phyloP scores from a whole-genome alignment of 2,113 vertebrate genomes.

The Cnemophilus loriae region DNA sequence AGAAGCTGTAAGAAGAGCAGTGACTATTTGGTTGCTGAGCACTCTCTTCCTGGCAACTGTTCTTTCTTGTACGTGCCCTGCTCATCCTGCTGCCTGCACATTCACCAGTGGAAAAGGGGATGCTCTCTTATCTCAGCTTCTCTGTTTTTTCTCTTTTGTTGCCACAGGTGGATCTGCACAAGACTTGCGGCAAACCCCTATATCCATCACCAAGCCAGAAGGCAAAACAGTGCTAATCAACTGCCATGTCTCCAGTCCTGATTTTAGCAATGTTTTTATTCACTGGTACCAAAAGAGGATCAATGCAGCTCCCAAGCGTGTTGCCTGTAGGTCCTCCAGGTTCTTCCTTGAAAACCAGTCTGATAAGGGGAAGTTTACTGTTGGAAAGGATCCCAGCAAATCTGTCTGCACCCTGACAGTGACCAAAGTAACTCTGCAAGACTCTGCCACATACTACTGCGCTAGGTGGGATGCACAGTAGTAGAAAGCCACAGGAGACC shows the following conservation, averaged over 20 bases:
- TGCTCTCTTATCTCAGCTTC: not conserved
- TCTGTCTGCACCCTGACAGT: not conserved
- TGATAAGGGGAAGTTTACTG: not conserved
- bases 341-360: not conserved
- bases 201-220: slow-evolving; percentile 11
- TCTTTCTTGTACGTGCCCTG: not conserved
- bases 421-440: not conserved
- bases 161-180: not conserved
- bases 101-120: not conserved
- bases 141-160: not conserved
- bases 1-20: not conserved
- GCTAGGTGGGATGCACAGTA: not conserved
- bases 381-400: not conserved
- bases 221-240: not conserved
- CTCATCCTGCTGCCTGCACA: not conserved
- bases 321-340: slow-evolving; percentile 30
- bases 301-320: not conserved
- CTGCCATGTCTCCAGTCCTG: not conserved
- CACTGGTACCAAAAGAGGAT: slow-evolving; percentile 32
- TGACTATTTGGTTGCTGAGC: not conserved
- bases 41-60: not conserved
- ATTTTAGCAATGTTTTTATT: not conserved
- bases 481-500: not conserved
- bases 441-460: not conserved
- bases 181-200: not conserved